phyloP scores from a whole-genome alignment of 2,888 invertebrate species.

The Imbricaverruca yamaguchii region DNA sequence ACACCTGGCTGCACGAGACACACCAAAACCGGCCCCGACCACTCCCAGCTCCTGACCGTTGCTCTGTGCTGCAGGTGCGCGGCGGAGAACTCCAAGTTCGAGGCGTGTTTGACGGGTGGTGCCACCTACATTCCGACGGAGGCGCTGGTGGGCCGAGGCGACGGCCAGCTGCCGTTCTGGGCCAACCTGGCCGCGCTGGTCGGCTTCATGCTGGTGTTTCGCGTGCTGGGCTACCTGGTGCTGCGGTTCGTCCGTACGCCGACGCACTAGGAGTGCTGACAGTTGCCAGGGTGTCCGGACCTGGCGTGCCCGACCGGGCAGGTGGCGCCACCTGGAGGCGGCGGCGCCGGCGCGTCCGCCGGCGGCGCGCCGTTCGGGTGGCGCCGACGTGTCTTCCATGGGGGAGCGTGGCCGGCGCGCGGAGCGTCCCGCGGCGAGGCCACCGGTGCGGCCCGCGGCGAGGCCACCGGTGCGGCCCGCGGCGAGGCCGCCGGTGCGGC shows the following conservation, averaged over 20 bases:
- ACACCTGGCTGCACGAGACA: too few species aligned
- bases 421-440: too few species aligned
- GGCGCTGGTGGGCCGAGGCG: conserved; percentile 58
- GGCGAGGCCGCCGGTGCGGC: too few species aligned
- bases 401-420: too few species aligned
- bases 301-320: not conserved
- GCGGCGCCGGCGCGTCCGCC: not conserved
- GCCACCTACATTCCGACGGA: conserved; percentile 54
- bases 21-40: too few species aligned
- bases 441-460: too few species aligned
- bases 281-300: too few species aligned
- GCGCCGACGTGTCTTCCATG: too few species aligned
- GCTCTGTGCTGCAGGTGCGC: conserved; percentile 52
- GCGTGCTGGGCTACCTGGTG: conserved; percentile 62
- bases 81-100: conserved; percentile 54
- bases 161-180: conserved; percentile 56
- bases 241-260: conserved; percentile 50
- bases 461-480: too few species aligned
- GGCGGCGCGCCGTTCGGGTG: too few species aligned
- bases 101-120: conserved; percentile 51
- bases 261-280: conserved; percentile 22
- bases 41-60: too few species aligned
- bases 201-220: conserved; percentile 61
- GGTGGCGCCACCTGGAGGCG: not conserved
- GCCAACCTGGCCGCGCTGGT: conserved; percentile 62